Evolutionary conservation across 2,888 invertebrate species (phyloP).

Genomic region (Chymomyza caudatula): DNA sequence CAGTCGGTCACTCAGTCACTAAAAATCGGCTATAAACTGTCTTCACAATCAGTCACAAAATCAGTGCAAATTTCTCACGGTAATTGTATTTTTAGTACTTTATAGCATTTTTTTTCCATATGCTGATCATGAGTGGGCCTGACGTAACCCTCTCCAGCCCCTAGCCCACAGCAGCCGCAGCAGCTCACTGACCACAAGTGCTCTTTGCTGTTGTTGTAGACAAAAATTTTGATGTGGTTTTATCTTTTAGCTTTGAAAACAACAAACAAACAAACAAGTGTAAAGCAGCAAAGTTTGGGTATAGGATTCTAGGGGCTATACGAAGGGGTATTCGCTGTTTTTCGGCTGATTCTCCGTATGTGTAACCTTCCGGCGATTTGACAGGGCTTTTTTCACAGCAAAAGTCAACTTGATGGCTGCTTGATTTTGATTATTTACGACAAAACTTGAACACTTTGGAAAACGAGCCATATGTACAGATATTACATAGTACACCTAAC

Average conservation of each 20-base stretch:
- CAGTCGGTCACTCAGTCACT: constrained; percentile 55
- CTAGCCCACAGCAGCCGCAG: neutral
- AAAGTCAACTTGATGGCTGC: constrained; percentile 57
- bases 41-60: constrained; percentile 73
- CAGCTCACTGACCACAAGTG: neutral
- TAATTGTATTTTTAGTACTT: constrained; percentile 76
- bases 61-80: constrained; percentile 70
- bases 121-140: constrained; percentile 59
- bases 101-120: constrained; percentile 74
- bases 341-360: constrained; percentile 6
- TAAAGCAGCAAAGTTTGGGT: constrained; percentile 58
- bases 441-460: constrained; percentile 42
- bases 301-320: constrained; percentile 31
- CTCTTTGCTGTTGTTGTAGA: neutral
- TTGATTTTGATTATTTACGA: constrained; percentile 63
- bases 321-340: constrained; percentile 1
- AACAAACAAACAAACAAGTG: constrained; percentile 62
- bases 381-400: constrained; percentile 53
- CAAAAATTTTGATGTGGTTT: constrained; percentile 69
- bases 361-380: constrained; percentile 53
- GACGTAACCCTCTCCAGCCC: neutral
- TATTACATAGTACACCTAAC: neutral
- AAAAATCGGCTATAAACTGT: constrained; percentile 71
- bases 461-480: constrained; percentile 5
- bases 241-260: constrained; percentile 62